Conservation (phyloP, 2,888 invertebrate genomes). For the Salticus scenicus region DNA sequence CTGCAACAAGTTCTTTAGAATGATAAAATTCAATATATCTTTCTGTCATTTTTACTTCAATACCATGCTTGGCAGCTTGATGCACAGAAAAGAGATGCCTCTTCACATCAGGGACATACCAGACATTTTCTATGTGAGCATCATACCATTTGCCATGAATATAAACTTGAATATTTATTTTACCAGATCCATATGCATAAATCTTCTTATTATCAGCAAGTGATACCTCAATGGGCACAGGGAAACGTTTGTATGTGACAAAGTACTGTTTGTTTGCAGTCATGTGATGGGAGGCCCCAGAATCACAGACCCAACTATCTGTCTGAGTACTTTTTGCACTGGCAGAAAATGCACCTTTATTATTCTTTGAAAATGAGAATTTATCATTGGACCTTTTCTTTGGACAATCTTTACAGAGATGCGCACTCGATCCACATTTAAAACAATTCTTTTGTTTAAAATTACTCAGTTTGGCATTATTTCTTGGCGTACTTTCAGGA, state of each 20-base stretch:
- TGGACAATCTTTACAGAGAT: neutral
- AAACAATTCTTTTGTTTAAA: neutral
- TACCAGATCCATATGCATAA: slow-evolving; percentile 20
- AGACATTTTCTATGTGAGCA: slow-evolving; percentile 24
- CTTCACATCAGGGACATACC: slow-evolving; percentile 24
- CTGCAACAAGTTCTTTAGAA: slow-evolving; percentile 9
- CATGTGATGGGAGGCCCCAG: neutral
- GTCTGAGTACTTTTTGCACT: neutral
- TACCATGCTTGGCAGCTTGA: neutral
- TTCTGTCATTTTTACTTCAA: slow-evolving; percentile 23
- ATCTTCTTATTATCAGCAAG: slow-evolving; percentile 14
- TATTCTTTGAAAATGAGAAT: neutral
- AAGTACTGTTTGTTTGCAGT: neutral
- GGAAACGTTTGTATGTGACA: neutral
- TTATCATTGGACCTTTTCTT: neutral
- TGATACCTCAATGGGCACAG: neutral
- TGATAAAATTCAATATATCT: slow-evolving; percentile 17
- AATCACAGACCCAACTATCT: neutral
- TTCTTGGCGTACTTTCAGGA: neutral
- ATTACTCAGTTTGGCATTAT: neutral
- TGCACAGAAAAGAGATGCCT: slow-evolving; percentile 6
- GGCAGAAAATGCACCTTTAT: neutral
- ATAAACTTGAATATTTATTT: slow-evolving; percentile 8
- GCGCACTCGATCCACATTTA: neutral
- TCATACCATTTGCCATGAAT: slow-evolving; percentile 18